Evolutionary conservation across 2,113 vertebrate genomes (phyloP).

Genomic region (Chlamydotis undulata): DNA sequence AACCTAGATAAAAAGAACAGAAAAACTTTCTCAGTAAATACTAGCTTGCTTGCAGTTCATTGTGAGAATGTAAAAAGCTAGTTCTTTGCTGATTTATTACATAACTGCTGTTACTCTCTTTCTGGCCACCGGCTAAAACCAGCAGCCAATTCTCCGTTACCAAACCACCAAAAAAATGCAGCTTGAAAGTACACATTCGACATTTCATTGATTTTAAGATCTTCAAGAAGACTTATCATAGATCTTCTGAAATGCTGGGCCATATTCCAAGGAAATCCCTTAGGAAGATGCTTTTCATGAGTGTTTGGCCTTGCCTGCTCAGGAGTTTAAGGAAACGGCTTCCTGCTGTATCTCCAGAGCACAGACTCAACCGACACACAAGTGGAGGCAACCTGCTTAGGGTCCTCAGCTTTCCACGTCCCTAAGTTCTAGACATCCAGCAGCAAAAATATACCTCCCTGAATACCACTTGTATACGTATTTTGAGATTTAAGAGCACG

Average conservation of each 20-base stretch:
- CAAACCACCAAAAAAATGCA: not conserved
- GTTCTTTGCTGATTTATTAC: not conserved
- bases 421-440: not conserved
- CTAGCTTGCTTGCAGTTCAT: not conserved
- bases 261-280: not conserved
- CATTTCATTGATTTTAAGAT: not conserved
- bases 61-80: not conserved
- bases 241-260: not conserved
- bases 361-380: not conserved
- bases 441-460: not conserved
- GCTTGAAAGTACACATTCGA: not conserved
- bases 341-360: not conserved
- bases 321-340: not conserved
- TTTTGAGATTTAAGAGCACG: not conserved
- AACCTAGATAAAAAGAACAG: not conserved
- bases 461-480: not conserved
- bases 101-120: not conserved
- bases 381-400: not conserved
- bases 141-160: not conserved
- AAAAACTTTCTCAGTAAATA: not conserved
- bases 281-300: not conserved
- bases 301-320: not conserved
- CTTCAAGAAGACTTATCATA: not conserved
- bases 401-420: not conserved
- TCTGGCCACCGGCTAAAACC: not conserved